Conservation (phyloP, 2,113 vertebrate species). For the Bettongia penicillata region DNA sequence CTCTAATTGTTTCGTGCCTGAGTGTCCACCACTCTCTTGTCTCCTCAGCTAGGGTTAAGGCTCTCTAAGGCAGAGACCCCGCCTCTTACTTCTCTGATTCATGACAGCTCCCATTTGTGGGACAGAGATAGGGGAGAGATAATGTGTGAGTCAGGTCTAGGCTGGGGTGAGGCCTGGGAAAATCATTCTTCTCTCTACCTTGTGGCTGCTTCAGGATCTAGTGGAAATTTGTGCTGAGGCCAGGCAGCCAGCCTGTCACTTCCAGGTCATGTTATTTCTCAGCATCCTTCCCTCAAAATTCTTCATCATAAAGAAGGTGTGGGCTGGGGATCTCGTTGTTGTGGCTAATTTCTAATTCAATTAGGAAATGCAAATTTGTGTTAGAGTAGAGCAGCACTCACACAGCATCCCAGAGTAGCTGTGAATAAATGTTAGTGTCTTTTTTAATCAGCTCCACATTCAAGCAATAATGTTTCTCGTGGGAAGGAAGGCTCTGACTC, state of each 20-base stretch:
- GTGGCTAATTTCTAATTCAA: background rate
- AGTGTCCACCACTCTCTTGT: background rate
- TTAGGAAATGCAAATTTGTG: accelerated
- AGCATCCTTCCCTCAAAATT: accelerated
- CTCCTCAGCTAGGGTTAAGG: background rate
- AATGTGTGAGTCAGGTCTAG: background rate
- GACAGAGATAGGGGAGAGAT: background rate
- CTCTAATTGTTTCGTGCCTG: background rate
- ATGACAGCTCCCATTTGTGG: background rate
- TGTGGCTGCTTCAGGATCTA: background rate
- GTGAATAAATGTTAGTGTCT: accelerated
- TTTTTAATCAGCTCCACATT: background rate
- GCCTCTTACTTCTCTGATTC: accelerated
- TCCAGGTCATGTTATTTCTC: accelerated
- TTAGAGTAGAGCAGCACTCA: accelerated
- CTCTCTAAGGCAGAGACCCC: accelerated
- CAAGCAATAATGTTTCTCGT: background rate
- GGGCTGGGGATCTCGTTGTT: background rate
- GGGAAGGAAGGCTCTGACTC: background rate
- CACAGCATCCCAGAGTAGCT: accelerated
- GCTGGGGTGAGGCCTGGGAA: background rate
- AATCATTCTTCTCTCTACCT: background rate
- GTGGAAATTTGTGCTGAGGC: background rate
- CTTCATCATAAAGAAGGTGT: accelerated
- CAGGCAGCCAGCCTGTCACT: accelerated